Percentiles rank a stretch among this genome's conserved stretches.
These are phyloP conservation scores for Callyntrura guangdongensis DNA, from an alignment of 2,888 invertebrate species.

Conservation along the genomic window DNA sequence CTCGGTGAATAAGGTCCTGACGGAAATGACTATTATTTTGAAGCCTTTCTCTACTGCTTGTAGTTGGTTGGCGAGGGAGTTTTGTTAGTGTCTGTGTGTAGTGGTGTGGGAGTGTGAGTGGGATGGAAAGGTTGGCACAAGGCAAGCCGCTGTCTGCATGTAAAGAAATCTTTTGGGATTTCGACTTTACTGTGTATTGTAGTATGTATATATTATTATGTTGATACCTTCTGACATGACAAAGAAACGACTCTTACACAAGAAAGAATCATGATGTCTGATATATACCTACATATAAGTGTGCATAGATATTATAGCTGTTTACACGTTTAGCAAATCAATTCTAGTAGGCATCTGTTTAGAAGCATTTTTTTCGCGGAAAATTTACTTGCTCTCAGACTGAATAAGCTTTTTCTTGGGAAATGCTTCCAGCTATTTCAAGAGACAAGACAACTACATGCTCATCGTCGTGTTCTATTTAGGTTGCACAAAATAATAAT, in stretches of 20 bases:
- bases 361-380: too few relatives aligned
- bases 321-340: too few relatives aligned
- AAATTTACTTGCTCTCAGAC: too few relatives aligned
- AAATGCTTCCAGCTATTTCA: background rate
- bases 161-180: constrained; percentile 18
- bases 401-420: background rate
- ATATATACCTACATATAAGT: background rate
- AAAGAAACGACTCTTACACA: background rate
- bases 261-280: background rate
- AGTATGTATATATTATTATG: background rate
- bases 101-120: constrained; percentile 7
- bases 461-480: background rate
- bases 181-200: background rate
- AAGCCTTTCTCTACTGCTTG: constrained; percentile 10
- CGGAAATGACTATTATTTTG: constrained; percentile 61
- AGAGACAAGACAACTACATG: constrained; percentile 15
- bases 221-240: background rate
- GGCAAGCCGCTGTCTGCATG: background rate
- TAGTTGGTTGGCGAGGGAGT: too few relatives aligned
- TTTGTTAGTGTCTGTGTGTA: background rate
- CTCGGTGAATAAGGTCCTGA: constrained; percentile 52
- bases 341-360: too few relatives aligned
- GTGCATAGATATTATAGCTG: background rate
- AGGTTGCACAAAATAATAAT: constrained; percentile 10
- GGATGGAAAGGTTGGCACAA: background rate